Percentiles rank a stretch among this genome's conserved stretches.
phyloP scores from a whole-genome alignment of 2,113 vertebrate genomes.

The Dipodomys ordii region DNA sequence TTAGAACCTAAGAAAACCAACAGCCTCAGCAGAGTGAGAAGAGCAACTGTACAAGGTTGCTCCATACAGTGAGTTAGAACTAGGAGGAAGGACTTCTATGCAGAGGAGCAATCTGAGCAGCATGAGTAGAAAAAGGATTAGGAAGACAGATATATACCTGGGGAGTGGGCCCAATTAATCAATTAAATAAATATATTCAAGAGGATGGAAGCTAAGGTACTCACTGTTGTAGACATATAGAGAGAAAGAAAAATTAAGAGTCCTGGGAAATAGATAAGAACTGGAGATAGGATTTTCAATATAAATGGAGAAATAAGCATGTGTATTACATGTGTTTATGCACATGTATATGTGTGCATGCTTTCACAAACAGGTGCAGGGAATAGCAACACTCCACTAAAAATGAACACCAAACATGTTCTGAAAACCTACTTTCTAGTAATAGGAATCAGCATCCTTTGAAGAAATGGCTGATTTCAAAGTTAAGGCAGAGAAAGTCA shows the following conservation, averaged over 20 bases:
- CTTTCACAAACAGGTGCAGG: neutral
- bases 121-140: neutral
- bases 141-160: neutral
- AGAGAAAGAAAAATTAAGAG: neutral
- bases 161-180: neutral
- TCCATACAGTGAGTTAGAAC: neutral
- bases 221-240: neutral
- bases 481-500: neutral
- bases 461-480: constrained; percentile 14
- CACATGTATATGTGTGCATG: too few relatives aligned
- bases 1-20: neutral
- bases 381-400: neutral
- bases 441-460: neutral
- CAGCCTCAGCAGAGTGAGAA: neutral
- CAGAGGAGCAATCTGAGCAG: neutral
- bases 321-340: too few relatives aligned
- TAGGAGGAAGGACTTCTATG: neutral
- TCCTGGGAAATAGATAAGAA: neutral
- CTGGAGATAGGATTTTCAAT: neutral
- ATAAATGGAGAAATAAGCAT: neutral
- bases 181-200: neutral
- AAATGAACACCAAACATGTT: neutral
- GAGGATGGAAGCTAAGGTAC: neutral
- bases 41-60: neutral
- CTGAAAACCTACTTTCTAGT: neutral